A percentile compares a stretch with the other conserved stretches of the same genome.
Conservation (phyloP, 2,888 invertebrate species). For the Busseola fusca region DNA sequence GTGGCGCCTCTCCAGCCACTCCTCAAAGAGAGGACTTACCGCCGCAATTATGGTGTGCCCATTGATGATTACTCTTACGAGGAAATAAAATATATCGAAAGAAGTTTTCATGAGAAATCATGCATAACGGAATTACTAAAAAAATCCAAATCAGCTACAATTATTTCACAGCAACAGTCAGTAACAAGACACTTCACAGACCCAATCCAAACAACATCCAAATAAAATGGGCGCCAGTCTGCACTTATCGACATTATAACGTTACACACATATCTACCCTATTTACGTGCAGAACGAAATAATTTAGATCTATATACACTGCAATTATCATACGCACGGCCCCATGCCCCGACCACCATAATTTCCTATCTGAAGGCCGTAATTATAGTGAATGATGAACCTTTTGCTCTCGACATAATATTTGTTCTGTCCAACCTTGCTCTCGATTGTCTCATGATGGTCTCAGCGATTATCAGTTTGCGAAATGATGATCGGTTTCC, state of each 20-base stretch:
- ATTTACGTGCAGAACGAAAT: conserved; percentile 45
- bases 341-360: conserved; percentile 56
- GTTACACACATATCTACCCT: conserved; percentile 4
- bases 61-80: no score
- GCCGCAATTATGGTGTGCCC: no score
- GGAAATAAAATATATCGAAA: no score
- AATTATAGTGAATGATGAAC: conserved; percentile 50
- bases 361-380: conserved; percentile 66
- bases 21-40: no score
- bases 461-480: conserved; percentile 67
- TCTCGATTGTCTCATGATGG: conserved; percentile 76
- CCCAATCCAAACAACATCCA: conserved; percentile 11
- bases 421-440: conserved; percentile 77
- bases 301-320: conserved; percentile 44
- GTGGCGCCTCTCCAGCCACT: no score
- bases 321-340: conserved; percentile 55
- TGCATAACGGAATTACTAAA: no score
- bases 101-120: no score
- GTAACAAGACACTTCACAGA: conserved; percentile 12
- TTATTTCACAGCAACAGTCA: no score
- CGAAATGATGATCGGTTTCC: conserved; percentile 59
- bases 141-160: no score
- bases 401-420: conserved; percentile 58
- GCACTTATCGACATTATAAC: conserved; percentile 20
- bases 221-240: conserved; percentile 20